Percentiles rank a stretch among this genome's conserved stretches.
Evolutionary conservation across 2,113 vertebrate species (phyloP).

Genomic region (Apaloderma vittatum): DNA sequence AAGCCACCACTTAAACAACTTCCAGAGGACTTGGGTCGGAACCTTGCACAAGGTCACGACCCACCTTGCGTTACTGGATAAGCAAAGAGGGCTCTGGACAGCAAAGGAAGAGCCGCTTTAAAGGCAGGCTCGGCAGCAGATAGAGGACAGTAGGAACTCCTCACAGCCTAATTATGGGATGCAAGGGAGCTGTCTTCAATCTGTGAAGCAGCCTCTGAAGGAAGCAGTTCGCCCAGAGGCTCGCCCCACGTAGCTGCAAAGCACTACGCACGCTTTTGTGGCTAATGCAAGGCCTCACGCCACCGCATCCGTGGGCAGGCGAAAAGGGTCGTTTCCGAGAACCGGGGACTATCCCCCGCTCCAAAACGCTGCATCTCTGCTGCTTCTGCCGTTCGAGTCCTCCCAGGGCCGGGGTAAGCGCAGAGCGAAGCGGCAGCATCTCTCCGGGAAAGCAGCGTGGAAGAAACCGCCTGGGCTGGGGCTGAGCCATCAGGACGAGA

Average conservation of each 20-base stretch:
- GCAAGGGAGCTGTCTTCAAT: neutral
- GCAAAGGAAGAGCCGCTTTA: neutral
- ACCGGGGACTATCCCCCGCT: neutral
- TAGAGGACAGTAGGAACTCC: neutral
- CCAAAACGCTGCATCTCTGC: fast-evolving
- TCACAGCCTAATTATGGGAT: fast-evolving
- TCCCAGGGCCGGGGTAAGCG: fast-evolving
- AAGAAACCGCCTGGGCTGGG: neutral
- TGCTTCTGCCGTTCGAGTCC: fast-evolving
- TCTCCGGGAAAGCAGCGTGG: neutral
- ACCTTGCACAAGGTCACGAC: neutral
- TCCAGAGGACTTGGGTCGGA: neutral
- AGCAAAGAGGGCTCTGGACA: neutral
- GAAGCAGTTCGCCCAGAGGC: neutral
- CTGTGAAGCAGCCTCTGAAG: neutral
- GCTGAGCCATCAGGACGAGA: fast-evolving
- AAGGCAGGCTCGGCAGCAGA: neutral
- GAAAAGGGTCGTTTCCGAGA: fast-evolving
- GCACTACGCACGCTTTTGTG: fast-evolving
- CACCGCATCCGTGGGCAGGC: fast-evolving
- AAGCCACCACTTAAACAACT: fast-evolving
- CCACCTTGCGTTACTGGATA: fast-evolving
- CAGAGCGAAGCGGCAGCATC: neutral
- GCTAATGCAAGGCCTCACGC: neutral
- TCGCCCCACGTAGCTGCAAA: fast-evolving